Evolutionary conservation across 2,113 vertebrate species (phyloP).

Genomic region (Bubo bubo): DNA sequence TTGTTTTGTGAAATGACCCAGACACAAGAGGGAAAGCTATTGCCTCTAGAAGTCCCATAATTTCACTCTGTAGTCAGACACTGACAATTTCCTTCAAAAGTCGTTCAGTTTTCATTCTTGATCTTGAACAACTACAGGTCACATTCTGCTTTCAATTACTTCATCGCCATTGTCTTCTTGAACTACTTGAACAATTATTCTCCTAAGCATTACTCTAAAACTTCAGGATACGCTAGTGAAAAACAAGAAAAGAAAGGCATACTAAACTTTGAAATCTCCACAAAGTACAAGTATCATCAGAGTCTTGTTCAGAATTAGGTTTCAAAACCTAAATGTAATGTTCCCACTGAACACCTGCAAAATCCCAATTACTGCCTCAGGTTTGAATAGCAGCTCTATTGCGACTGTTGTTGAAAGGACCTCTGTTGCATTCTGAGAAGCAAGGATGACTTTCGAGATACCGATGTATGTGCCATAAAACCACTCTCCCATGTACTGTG

Average conservation of each 20-base stretch:
- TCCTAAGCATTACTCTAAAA: conserved; percentile 16
- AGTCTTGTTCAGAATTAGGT: conserved; percentile 3
- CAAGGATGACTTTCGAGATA: not conserved
- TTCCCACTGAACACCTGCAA: not conserved
- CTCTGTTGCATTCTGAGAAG: conserved; percentile 2
- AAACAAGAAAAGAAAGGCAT: conserved; percentile 35
- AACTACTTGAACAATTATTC: conserved; percentile 48
- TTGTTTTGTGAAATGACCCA: not conserved
- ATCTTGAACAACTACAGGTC: conserved; percentile 39
- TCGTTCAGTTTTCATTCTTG: not conserved
- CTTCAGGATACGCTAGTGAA: not conserved
- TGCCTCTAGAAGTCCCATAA: not conserved
- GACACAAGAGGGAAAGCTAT: not conserved
- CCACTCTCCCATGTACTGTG: not conserved
- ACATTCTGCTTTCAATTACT: conserved; percentile 53
- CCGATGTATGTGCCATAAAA: not conserved
- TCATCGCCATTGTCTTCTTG: not conserved
- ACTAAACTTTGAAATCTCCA: conserved; percentile 12
- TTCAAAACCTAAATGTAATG: conserved; percentile 23
- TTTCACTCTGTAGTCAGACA: conserved; percentile 19
- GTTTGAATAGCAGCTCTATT: conserved; percentile 53
- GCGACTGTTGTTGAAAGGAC: conserved; percentile 7
- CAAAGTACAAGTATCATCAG: not conserved
- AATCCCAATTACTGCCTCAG: conserved; percentile 45
- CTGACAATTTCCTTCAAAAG: conserved; percentile 38